These are phyloP conservation scores for Bombus waltoni DNA, from an alignment of 1,140 invertebrate genomes.

Conservation along the genomic window DNA sequence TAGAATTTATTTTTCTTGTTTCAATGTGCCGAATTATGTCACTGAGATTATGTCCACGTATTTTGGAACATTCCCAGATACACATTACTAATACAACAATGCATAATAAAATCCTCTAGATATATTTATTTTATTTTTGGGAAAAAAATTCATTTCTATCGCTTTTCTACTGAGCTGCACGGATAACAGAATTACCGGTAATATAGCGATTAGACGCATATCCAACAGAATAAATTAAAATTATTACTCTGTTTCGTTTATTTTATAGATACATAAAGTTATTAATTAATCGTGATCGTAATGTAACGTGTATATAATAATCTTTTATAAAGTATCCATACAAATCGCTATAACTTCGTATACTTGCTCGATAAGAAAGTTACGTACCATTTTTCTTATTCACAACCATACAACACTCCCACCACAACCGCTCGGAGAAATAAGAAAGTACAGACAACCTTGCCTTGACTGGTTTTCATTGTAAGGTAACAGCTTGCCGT, in stretches of 20 bases:
- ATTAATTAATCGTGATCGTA: background rate
- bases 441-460: conserved; percentile 73
- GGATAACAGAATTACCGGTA: no score
- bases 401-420: conserved; percentile 49
- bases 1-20: no score
- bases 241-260: background rate
- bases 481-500: conserved; percentile 47
- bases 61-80: no score
- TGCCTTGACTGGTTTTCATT: conserved; percentile 60
- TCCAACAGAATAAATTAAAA: no score
- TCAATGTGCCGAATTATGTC: no score
- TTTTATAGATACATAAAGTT: background rate
- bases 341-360: background rate
- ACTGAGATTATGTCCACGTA: no score
- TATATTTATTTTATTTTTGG: background rate
- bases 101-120: background rate
- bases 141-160: no score
- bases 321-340: background rate
- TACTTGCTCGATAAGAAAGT: conserved; percentile 48
- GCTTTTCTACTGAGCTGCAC: background rate
- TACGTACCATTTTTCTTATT: conserved; percentile 64
- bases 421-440: conserved; percentile 64
- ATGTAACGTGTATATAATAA: background rate
- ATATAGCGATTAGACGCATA: no score
- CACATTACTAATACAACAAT: background rate